A percentile compares a stretch with the other conserved stretches of the same genome.
phyloP scores from a whole-genome alignment of 1,140 invertebrate species.

The Sarcophaga peregrina region DNA sequence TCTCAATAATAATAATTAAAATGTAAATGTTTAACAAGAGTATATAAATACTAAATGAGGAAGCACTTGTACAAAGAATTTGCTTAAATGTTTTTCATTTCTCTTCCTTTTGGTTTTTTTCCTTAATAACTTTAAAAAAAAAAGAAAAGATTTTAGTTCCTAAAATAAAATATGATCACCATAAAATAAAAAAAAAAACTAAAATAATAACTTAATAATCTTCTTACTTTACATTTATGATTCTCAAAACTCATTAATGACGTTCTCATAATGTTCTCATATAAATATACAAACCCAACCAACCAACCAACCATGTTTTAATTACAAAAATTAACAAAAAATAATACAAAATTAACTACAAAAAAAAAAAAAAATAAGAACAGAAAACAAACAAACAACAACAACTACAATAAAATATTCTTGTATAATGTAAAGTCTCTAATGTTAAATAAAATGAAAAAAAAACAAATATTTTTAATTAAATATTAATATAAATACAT shows the following conservation, averaged over 20 bases:
- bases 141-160: constrained; percentile 8
- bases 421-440: too few species aligned
- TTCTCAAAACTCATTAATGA: background rate
- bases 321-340: too few species aligned
- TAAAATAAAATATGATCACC: background rate
- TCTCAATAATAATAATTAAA: background rate
- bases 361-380: background rate
- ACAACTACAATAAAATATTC: too few species aligned
- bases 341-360: background rate
- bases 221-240: background rate
- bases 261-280: background rate
- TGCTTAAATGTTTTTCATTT: constrained; percentile 34
- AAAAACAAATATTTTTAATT: too few species aligned
- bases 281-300: too few species aligned
- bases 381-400: background rate
- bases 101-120: constrained; percentile 13
- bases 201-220: background rate
- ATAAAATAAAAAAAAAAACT: background rate
- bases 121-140: background rate
- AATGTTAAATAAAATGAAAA: too few species aligned
- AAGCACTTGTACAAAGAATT: constrained; percentile 28
- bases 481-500: too few species aligned
- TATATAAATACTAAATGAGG: background rate
- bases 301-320: background rate
- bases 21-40: background rate